Conservation (phyloP, 2,797 vertebrate species). For the Takifugu ocellatus region DNA sequence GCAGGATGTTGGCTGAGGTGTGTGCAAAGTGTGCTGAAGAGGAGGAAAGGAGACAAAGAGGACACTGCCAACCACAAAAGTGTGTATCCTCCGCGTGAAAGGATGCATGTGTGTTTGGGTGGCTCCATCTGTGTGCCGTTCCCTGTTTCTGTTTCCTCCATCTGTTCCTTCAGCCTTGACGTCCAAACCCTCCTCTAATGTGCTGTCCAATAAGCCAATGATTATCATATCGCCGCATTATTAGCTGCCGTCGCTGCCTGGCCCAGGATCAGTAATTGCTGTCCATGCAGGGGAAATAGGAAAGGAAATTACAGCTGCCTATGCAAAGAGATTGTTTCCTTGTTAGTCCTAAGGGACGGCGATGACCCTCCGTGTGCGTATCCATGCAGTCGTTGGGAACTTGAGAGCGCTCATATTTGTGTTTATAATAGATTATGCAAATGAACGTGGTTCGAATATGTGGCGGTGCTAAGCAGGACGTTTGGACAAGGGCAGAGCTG, state of each 20-base stretch:
- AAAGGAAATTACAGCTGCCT: slow-evolving; percentile 69
- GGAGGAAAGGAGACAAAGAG: slow-evolving; percentile 3
- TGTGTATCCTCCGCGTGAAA: slow-evolving; percentile 4
- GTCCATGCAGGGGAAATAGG: slow-evolving; percentile 64
- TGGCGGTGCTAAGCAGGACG: slow-evolving; percentile 15
- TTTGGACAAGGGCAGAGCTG: slow-evolving; percentile 18
- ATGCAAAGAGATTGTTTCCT: slow-evolving; percentile 65
- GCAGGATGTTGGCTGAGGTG: slow-evolving; percentile 8
- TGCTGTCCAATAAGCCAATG: slow-evolving; percentile 58
- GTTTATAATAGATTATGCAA: slow-evolving; percentile 34
- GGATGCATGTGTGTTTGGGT: slow-evolving; percentile 12
- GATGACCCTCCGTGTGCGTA: slow-evolving; percentile 35
- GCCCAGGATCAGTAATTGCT: slow-evolving; percentile 66
- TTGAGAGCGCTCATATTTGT: slow-evolving; percentile 12
- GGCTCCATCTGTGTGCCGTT: slow-evolving; percentile 37
- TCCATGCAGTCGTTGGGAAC: slow-evolving; percentile 26
- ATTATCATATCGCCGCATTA: slow-evolving; percentile 70
- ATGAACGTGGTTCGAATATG: slow-evolving; percentile 26
- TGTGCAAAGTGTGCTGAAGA: background rate
- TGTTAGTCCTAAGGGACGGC: slow-evolving; percentile 57
- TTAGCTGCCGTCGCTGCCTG: slow-evolving; percentile 62
- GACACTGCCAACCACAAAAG: slow-evolving; percentile 1
- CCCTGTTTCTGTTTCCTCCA: slow-evolving; percentile 42
- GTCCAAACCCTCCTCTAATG: slow-evolving; percentile 58
- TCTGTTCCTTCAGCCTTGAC: slow-evolving; percentile 61